Evolutionary conservation across 2,888 invertebrate genomes (phyloP).

Genomic region (Agrotis clavis): DNA sequence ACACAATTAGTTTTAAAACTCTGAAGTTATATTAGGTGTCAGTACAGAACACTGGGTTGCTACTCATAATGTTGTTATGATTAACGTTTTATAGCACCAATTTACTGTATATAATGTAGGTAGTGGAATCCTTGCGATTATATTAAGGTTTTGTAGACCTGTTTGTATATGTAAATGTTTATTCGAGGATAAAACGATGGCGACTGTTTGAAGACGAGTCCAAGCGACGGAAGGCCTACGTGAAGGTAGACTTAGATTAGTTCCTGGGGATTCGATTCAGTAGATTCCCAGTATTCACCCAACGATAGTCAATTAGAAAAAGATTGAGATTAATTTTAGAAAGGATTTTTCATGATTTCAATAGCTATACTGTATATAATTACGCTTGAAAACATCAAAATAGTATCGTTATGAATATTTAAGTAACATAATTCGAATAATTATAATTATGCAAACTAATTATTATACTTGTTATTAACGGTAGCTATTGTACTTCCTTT

Average conservation of each 20-base stretch:
- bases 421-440: conserved; percentile 76
- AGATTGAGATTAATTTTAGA: conserved; percentile 89
- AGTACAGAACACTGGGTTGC: conserved; percentile 52
- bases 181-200: conserved; percentile 82
- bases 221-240: conserved; percentile 81
- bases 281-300: conserved; percentile 88
- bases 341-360: conserved; percentile 79
- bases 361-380: conserved; percentile 83
- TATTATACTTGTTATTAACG: conserved; percentile 83
- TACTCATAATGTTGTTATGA: conserved; percentile 57
- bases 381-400: conserved; percentile 74
- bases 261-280: conserved; percentile 79
- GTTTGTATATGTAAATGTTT: conserved; percentile 90
- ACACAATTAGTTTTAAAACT: conserved; percentile 44
- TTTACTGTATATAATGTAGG: conserved; percentile 86
- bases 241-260: conserved; percentile 82
- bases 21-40: conserved; percentile 26
- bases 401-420: conserved; percentile 73
- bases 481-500: conserved; percentile 86
- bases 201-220: conserved; percentile 77
- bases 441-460: conserved; percentile 79
- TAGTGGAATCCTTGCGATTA: conserved; percentile 82
- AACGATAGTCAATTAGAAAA: conserved; percentile 91
- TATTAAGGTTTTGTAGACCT: conserved; percentile 87
- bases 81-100: conserved; percentile 75